Evolutionary conservation across 1,140 invertebrate species (phyloP), one percentile per base, ranked within the genome.

Genomic region (Drosophila nigrodunni): DNA sequence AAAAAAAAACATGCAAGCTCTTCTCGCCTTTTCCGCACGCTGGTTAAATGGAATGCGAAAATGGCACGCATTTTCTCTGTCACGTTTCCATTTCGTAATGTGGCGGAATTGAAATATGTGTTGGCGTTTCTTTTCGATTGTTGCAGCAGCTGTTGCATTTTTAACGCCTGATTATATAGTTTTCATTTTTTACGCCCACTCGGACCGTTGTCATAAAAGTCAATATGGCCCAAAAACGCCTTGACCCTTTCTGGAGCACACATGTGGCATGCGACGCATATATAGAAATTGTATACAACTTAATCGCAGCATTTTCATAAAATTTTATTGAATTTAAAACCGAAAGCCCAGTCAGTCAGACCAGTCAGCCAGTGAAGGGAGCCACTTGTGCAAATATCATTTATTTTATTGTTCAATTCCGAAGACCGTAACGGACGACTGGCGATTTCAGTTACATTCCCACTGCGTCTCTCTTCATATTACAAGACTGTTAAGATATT

Each of bases 391-490:
- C 85, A 89, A 89, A 89, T 89, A 89, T 89, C 85, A 89, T 89
- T 89, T 89, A 89, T 89, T 89, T 89, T 89, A 89, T 89, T 89
- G 85, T 89, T 89, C 85, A 89, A 89, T 89, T 89, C 85, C 80
- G 80, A 55, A 54, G 50, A 70, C 35, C 67, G 62, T 73, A 82
- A 79, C 70, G 75, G 77, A 87, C 80, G 86, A 62, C 71, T 60
- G 68, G 52, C 73, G 68, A 71, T 71, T 75, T 70, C 67, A 66
- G 76, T 55, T 65, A 58, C 76, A 82, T 71, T 62, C 66, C 72
- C 72, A 62, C 13, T 55, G 72, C 66, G 72, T 18, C 68, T 82
- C 77, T 82, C 70, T 30, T 30, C 25, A 30, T 71, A 41, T 54
- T 59, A 55, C 77, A 60, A 35, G 13, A 37, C 61, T 71, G 41